phyloP scores from a whole-genome alignment of 64 coral and sea anemone genomes.

The Platygyra sinensis region DNA sequence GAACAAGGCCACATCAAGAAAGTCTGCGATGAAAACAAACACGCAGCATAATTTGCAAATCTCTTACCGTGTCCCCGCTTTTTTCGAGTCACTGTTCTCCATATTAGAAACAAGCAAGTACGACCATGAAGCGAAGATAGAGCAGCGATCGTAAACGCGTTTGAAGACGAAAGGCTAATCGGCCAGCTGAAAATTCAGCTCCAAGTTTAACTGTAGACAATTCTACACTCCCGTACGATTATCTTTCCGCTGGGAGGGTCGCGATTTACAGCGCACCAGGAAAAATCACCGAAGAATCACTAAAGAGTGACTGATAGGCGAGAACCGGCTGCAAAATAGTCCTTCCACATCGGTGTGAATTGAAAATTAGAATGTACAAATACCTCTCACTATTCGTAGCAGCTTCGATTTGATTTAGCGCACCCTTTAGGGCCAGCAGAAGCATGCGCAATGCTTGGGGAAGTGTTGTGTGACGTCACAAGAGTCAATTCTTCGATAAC shows the following conservation, averaged over 20 bases:
- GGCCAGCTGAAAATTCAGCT: background rate
- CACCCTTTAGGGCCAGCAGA: background rate
- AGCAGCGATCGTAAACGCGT: background rate
- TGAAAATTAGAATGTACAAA: background rate
- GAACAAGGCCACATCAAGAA: background rate
- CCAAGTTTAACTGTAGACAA: background rate
- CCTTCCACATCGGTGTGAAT: slow-evolving; percentile 19
- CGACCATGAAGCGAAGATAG: slow-evolving; percentile 7
- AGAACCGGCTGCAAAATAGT: background rate
- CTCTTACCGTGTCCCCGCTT: slow-evolving; percentile 33
- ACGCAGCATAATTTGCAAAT: background rate
- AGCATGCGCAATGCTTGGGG: background rate
- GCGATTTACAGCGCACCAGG: background rate
- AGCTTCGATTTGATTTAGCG: slow-evolving; percentile 37
- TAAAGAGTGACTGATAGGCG: background rate
- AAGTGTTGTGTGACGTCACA: slow-evolving; percentile 30
- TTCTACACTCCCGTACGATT: background rate
- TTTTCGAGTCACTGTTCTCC: slow-evolving; percentile 42
- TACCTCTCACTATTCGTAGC: background rate
- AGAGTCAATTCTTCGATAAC: slow-evolving; percentile 24
- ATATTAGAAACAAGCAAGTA: background rate
- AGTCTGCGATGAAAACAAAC: background rate
- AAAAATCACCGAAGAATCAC: background rate
- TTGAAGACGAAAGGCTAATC: background rate
- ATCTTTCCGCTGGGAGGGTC: background rate